phyloP scores from a whole-genome alignment of 2,888 invertebrate genomes.

The Drosophila paracracens region DNA sequence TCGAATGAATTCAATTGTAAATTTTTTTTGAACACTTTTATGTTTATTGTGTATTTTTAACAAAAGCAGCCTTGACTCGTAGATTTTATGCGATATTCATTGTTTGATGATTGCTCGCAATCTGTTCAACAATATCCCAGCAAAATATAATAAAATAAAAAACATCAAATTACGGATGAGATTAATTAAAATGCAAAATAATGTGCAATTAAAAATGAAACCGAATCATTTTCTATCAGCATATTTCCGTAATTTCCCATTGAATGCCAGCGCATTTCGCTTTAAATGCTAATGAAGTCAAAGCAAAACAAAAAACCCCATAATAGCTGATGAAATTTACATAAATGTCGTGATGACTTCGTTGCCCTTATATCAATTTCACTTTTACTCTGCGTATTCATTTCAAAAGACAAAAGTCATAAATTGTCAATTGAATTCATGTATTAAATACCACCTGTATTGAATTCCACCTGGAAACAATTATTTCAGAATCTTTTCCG shows the following conservation, averaged over 20 bases:
- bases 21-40: constrained; percentile 42
- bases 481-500: not conserved
- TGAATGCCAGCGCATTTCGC: constrained; percentile 19
- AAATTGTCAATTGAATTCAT: not conserved
- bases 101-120: constrained; percentile 68
- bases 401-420: not conserved
- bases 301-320: constrained; percentile 1
- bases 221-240: constrained; percentile 12
- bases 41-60: constrained; percentile 44
- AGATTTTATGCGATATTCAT: constrained; percentile 35
- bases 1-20: constrained; percentile 62
- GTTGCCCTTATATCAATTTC: constrained; percentile 6
- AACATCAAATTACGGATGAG: constrained; percentile 33
- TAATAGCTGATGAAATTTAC: constrained; percentile 10
- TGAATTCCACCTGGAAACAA: not conserved
- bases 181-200: constrained; percentile 75
- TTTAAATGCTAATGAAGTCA: constrained; percentile 45
- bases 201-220: constrained; percentile 61
- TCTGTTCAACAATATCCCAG: constrained; percentile 33
- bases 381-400: not conserved
- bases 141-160: constrained; percentile 18
- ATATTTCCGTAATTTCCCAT: constrained; percentile 32
- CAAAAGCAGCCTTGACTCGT: constrained; percentile 41
- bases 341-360: constrained; percentile 4
- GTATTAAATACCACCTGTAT: not conserved